These are phyloP conservation scores for Meloidogyne hapla DNA, from an alignment of 1,140 invertebrate species.

Conservation along the genomic window DNA sequence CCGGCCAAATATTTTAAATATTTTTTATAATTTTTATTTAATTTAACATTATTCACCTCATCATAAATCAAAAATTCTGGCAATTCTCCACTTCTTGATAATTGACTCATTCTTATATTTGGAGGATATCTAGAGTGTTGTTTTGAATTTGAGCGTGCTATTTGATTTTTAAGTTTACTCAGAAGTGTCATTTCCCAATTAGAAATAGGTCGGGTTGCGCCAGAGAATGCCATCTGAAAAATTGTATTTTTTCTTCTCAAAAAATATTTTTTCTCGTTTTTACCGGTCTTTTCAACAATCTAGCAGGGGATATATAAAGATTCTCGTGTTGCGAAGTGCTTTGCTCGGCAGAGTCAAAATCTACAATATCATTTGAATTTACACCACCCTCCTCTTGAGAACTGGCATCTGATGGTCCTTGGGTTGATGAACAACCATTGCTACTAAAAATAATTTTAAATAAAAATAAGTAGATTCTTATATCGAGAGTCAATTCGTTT, in stretches of 20 bases:
- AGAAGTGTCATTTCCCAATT: conserved; percentile 38
- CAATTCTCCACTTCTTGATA: conserved; percentile 1
- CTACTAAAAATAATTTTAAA: conserved; percentile 14
- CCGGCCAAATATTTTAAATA: no score
- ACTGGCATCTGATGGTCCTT: conserved; percentile 7
- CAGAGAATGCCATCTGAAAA: conserved; percentile 42
- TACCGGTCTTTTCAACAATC: conserved; percentile 17
- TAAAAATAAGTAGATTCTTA: not conserved
- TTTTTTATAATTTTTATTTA: not conserved
- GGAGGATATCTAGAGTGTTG: not conserved
- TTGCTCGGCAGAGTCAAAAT: not conserved
- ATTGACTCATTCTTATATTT: not conserved
- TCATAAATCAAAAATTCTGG: not conserved
- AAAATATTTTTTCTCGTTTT: not conserved
- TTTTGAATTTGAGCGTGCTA: conserved; percentile 11
- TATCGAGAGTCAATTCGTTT: no score
- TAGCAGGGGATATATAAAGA: not conserved
- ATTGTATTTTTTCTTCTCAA: not conserved
- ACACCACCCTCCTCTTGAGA: not conserved
- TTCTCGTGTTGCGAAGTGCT: conserved; percentile 5
- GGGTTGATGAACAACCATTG: conserved; percentile 11
- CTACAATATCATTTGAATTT: not conserved
- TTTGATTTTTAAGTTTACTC: conserved; percentile 29
- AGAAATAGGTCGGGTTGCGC: conserved; percentile 42
- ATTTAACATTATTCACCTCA: not conserved